Evolutionary conservation across 2,113 vertebrate species (phyloP).

Genomic region (Ammospiza caudacuta): DNA sequence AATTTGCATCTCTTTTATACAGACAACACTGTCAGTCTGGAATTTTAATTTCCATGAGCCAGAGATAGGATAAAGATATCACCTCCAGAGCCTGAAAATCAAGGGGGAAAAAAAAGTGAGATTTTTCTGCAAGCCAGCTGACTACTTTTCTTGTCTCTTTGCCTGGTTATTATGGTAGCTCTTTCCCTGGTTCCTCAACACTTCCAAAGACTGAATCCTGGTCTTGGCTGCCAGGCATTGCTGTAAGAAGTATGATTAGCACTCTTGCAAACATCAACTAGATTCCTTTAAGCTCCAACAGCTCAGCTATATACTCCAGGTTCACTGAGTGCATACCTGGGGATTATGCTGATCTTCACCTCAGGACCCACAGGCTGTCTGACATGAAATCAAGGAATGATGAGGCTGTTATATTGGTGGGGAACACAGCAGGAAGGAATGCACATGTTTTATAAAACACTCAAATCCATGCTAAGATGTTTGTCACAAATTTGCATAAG

Average conservation of each 20-base stretch:
- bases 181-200: neutral
- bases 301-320: neutral
- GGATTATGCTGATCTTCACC: neutral
- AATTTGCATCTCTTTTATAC: neutral
- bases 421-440: neutral
- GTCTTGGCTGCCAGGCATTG: neutral
- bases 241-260: neutral
- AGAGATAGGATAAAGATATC: neutral
- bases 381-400: neutral
- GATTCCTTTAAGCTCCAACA: neutral
- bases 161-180: neutral
- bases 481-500: neutral
- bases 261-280: neutral
- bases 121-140: neutral
- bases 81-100: neutral
- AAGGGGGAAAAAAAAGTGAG: accelerated
- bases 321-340: neutral
- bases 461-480: neutral
- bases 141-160: neutral
- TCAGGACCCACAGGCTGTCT: neutral
- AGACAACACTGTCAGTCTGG: neutral
- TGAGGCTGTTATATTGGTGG: neutral
- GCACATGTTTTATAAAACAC: neutral
- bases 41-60: neutral
- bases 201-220: neutral